Evolutionary conservation across 2,797 vertebrate species (phyloP).

Genomic region (Danio choprae): DNA sequence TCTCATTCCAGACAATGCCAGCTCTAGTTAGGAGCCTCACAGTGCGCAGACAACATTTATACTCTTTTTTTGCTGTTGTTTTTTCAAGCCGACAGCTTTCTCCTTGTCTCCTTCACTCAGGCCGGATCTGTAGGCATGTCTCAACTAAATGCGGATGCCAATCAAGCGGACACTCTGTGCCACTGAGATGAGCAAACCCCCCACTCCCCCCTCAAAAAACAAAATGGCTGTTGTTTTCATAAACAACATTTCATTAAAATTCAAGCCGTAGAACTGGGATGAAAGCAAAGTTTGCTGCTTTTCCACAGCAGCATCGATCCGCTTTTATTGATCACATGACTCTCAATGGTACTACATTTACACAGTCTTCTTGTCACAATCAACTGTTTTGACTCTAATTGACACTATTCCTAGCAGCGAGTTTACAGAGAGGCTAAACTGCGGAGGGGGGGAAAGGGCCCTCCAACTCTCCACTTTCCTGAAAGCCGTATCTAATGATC

Average conservation of each 20-base stretch:
- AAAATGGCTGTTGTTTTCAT: background rate
- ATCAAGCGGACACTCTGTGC: slow-evolving; percentile 28
- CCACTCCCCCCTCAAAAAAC: too few species aligned
- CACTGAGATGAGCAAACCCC: slow-evolving; percentile 27
- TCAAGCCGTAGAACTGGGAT: slow-evolving; percentile 33
- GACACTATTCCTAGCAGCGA: slow-evolving; percentile 43
- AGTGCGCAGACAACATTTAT: slow-evolving; percentile 15
- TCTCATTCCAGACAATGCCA: slow-evolving; percentile 28
- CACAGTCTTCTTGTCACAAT: slow-evolving; percentile 30
- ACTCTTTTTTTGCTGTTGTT: slow-evolving; percentile 33
- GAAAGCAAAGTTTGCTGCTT: slow-evolving; percentile 25
- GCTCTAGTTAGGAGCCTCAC: slow-evolving; percentile 27
- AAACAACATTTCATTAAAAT: slow-evolving; percentile 45
- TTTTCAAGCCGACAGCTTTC: slow-evolving; percentile 14
- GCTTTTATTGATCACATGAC: slow-evolving; percentile 38
- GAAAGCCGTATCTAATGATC: slow-evolving; percentile 59
- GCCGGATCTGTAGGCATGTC: slow-evolving; percentile 17
- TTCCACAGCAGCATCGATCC: slow-evolving; percentile 14
- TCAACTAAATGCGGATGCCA: slow-evolving; percentile 27
- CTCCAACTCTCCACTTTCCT: slow-evolving; percentile 43
- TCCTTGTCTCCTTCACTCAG: slow-evolving; percentile 13
- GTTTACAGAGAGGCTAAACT: slow-evolving; percentile 55
- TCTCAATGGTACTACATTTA: slow-evolving; percentile 45
- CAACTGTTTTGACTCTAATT: slow-evolving; percentile 47
- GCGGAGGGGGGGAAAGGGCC: slow-evolving; percentile 38